Evolutionary conservation across 2,113 vertebrate species (phyloP).

Genomic region (Erpornis zantholeuca): DNA sequence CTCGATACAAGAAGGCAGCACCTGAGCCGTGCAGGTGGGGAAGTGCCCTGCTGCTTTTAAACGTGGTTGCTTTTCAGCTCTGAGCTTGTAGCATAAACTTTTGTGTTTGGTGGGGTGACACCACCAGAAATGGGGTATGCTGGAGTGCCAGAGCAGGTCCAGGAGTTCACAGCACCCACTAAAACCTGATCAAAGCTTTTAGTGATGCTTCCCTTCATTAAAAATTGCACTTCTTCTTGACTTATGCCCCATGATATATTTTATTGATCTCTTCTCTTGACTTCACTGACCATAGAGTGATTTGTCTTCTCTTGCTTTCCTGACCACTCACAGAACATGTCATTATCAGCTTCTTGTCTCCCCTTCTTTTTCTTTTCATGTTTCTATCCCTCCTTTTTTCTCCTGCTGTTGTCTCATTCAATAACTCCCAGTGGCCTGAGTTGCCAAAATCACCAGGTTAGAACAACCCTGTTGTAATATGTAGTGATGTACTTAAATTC

Average conservation of each 20-base stretch:
- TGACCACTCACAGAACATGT: not conserved
- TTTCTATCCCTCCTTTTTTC: not conserved
- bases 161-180: not conserved
- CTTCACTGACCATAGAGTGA: not conserved
- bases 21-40: not conserved
- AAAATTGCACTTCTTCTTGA: not conserved
- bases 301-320: not conserved
- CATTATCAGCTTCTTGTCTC: not conserved
- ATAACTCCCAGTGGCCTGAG: not conserved
- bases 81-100: not conserved
- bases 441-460: not conserved
- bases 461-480: not conserved
- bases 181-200: not conserved
- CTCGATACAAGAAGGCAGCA: not conserved
- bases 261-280: not conserved
- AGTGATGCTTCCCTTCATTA: not conserved
- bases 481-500: not conserved
- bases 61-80: rapidly evolving
- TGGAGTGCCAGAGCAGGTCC: not conserved
- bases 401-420: not conserved
- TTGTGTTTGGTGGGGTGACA: not conserved
- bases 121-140: not conserved
- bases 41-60: not conserved
- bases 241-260: not conserved
- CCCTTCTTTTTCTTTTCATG: not conserved